Evolutionary conservation across 2,888 invertebrate species (phyloP), one percentile per base, ranked within the genome.

Genomic region (Ophion costatus): DNA sequence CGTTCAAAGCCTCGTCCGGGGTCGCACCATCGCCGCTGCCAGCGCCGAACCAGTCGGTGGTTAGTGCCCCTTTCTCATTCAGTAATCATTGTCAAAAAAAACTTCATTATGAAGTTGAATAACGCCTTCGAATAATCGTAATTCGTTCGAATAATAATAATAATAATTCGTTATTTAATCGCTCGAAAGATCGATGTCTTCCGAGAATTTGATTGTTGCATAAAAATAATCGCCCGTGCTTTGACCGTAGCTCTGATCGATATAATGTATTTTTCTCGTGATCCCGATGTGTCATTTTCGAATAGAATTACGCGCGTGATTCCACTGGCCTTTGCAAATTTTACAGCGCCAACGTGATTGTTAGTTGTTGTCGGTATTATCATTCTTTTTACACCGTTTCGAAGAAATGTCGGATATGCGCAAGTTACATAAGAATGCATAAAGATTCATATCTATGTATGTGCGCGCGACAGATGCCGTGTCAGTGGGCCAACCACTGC

Each of bases 1-100:
- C 56, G 85, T 77, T 57, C 93, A 92, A 80, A 86, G 90, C 22
- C 89, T 94, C 42, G 92, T 94, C 73, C 91, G 92, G 63, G 91
- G 93, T 74, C 92, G 94, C 67, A 92, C 89, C 82, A 94, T 94
- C 85, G 93, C 92, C 17, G 94, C 94, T 33, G 94, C 94, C 45
- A 89, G 92, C 75, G 89, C 92, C 29, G 91, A 90, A 51, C 87
- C 91, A 24, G 66, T 82, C 67, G 93, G 92, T 86, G 94, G 94
- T 94, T 82, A 92, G 91, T 90, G 75, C 20, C 22, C 45, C 17
- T 67, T 71, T 57, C 45, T 64, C 42, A n/a, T 83, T 80, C 63
- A 56, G 70, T 84, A 88, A 75, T 64, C 11, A 63, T 17, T 11
- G 6, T 20, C 57, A 38, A 79, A 9, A 45, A 42, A 1, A 63